Evolutionary conservation across 2,888 invertebrate species (phyloP).

Genomic region (Pecten maximus): DNA sequence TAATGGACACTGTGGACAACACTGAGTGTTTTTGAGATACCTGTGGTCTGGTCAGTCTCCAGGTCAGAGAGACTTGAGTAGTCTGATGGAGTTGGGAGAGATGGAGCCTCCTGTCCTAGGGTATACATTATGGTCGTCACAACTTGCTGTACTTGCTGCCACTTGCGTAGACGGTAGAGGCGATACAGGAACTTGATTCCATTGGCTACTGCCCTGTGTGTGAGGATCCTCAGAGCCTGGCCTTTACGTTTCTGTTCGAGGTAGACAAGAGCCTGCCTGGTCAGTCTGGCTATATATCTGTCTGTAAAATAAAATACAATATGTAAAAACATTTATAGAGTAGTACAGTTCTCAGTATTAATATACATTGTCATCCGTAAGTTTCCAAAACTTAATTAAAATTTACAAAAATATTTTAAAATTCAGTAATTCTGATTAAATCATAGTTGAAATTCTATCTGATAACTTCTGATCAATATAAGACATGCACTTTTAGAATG

Average conservation of each 20-base stretch:
- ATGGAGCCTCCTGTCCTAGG: background rate
- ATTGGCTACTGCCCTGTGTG: background rate
- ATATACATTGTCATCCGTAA: too few relatives aligned
- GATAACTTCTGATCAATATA: too few relatives aligned
- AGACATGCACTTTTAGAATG: too few relatives aligned
- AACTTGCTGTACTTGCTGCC: conserved; percentile 35
- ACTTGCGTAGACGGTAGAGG: conserved; percentile 33
- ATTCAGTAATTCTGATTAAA: too few relatives aligned
- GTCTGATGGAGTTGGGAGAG: background rate
- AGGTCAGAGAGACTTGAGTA: background rate
- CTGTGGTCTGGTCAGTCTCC: background rate
- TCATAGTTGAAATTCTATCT: too few relatives aligned
- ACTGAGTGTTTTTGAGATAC: background rate
- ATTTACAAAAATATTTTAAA: too few relatives aligned
- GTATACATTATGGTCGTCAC: conserved; percentile 17
- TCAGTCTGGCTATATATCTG: background rate
- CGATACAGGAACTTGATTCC: conserved; percentile 34
- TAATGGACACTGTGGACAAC: background rate
- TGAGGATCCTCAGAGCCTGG: conserved; percentile 36
- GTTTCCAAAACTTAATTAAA: too few relatives aligned
- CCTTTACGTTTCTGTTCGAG: conserved; percentile 35
- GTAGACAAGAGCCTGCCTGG: background rate
- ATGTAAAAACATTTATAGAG: too few relatives aligned
- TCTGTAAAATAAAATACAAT: conserved; percentile 23
- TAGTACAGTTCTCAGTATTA: too few relatives aligned